Evolutionary conservation across 2,888 invertebrate species (phyloP), one percentile per base, ranked within the genome.

Genomic region (Rugalucina vietnamica): DNA sequence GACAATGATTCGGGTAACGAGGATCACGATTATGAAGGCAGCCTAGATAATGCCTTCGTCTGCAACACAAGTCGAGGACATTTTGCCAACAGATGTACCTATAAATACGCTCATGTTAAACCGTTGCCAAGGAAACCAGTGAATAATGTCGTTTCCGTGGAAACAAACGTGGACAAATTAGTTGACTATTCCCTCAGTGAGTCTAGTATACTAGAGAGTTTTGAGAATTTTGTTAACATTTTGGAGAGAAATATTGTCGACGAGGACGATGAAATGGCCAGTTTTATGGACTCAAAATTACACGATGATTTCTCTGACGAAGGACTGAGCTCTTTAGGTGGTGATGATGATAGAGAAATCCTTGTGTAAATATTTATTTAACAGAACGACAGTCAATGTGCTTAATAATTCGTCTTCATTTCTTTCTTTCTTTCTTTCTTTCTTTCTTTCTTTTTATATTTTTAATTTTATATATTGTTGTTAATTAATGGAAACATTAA

Each of bases 1-100:
- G 73, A 75, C 71, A 76, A 73, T 29, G 87, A 87, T 79, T 87
- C 87, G n/a, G 87, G 87, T 0, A 82, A 87, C n/a, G 87, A 83
- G 32, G 85, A 81, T 21, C 72, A 76, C 8, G 57, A 50, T 10
- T 60, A 29, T 0, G 74, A 82, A 21, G 65, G 34, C 1, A 12
- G 34, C 21, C 81, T 87, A 18, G 84, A 87, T 71, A 77, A 54
- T 34, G 85, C 85, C 18, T 87, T 87, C 65, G 81, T 87, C 24
- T 37, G 65, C 8, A 14, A 69, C 4, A 10, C 65, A 10, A 3
- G 4, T 1, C 1, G 18, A 5, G 21, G 21, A 65, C 34, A 12
- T 65, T 34, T n/a, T 29, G 29, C 32, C 1, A 65, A 34, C 21
- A 21, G 34, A 1, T 34, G 24, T 34, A 34, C 4, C 21, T 21